These are phyloP conservation scores for Cheirogaleus medius DNA, from an alignment of 2,113 vertebrate genomes.

Conservation along the genomic window DNA sequence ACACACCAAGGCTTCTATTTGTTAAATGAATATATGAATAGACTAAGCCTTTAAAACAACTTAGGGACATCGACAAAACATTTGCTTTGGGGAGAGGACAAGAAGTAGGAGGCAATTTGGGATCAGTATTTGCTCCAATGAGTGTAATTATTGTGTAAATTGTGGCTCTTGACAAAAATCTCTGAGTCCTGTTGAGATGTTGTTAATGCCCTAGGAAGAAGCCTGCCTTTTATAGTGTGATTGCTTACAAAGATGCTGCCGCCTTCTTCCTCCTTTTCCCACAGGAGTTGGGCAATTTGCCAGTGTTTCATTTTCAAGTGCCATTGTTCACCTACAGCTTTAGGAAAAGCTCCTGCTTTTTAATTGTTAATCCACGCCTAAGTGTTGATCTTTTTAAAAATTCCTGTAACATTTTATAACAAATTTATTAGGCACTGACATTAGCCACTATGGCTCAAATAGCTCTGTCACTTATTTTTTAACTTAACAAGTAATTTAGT, in stretches of 20 bases:
- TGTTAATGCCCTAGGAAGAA: slow-evolving; percentile 80
- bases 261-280: slow-evolving; percentile 77
- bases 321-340: slow-evolving; percentile 84
- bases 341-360: slow-evolving; percentile 80
- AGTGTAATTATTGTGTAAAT: slow-evolving; percentile 83
- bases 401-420: slow-evolving; percentile 79
- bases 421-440: slow-evolving; percentile 78
- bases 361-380: slow-evolving; percentile 81
- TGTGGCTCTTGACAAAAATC: slow-evolving; percentile 81
- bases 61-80: slow-evolving; percentile 38
- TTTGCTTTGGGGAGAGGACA: slow-evolving; percentile 21
- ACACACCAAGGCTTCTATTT: slow-evolving; percentile 20
- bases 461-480: slow-evolving; percentile 69
- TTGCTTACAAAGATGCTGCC: slow-evolving; percentile 80
- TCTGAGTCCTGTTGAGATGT: slow-evolving; percentile 79
- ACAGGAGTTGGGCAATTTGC: slow-evolving; percentile 84
- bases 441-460: slow-evolving; percentile 59
- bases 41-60: slow-evolving; percentile 54
- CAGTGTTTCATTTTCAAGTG: slow-evolving; percentile 84
- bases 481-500: slow-evolving; percentile 73
- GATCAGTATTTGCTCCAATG: slow-evolving; percentile 74
- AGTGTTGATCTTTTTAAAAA: slow-evolving; percentile 76
- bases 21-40: slow-evolving; percentile 35
- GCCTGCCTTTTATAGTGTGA: slow-evolving; percentile 64
- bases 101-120: slow-evolving; percentile 67